Evolutionary conservation across 1,140 invertebrate species (phyloP), one percentile per base, ranked within the genome.

Genomic region (Hyles vespertilio): DNA sequence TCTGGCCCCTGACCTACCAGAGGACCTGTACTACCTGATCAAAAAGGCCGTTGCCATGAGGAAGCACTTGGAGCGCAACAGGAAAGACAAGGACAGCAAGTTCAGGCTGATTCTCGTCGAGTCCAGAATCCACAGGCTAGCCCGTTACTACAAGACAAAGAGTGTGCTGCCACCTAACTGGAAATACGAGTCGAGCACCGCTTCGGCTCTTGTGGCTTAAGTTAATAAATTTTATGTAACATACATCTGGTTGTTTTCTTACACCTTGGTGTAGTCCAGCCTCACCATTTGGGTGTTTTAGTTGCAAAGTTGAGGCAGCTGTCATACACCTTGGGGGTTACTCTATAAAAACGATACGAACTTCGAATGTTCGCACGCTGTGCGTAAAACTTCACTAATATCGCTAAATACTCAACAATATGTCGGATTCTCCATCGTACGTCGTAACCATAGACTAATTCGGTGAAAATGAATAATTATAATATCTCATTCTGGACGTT

Each of bases 21-120:
- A 99, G 89, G 98, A 99, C 91, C 90, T 99, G 4, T 99, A 99
- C 84, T 96, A 98, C 84, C 91, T 99, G 72, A 99, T 99, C 89
- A 99, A 99, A 90, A 99, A 99, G 86, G 98, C 98, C 63, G 98
- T 99, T 2, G 96, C 97, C 67, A 99, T 99, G 84, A 94, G 98
- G 63, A 99, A 99, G 89, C 98, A 99, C 91, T 94, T 99, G 90
- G 98, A 99, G 88, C 93, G 97, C 57, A 99, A 98, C 89, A 94
- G 96, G 72, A 97, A 99, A 89, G 98, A 99, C 89, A 99, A 97
- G 85, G 98, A 99, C 90, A 95, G 96, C 84, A 99, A 99, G 90
- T 99, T 99, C 93, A 92, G 98, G 80, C 92, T 99, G 58, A 99
- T 99, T 95, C 91, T 99, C 67, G 98, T 99, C 9, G 98, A 99